Base-by-base conservation (phyloP, 2,797 vertebrate species). In the Enteromius fasciolatus region DNA sequence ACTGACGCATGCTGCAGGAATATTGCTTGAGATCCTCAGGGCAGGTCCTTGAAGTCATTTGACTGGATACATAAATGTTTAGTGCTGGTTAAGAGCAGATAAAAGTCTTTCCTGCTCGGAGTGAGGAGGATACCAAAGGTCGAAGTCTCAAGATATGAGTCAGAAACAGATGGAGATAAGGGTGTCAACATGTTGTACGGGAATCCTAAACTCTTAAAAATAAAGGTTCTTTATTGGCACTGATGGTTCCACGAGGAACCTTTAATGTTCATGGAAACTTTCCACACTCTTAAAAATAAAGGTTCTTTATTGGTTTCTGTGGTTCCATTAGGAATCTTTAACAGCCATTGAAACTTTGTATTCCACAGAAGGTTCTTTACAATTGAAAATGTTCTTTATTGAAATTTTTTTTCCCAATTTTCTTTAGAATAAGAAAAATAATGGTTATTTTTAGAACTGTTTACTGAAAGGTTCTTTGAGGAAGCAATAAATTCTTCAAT, bases 1-100 rank as follows among this genome's bases (percentile, higher is more conserved):
- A 20, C 66, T 33, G 67, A 80, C 18, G 67, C 66, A 46, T 28
- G 18, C 66, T 54, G 78, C 50, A 59, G 67, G 67, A 72, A 72
- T 61, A 73, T 25, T 28, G 39, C 54, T 25, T 64, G 48, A 64
- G 36, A 8, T 74, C 81, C 73, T 69, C 50, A 14, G 64, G 81
- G 39, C 81, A 69, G 54, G 10, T 10, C 36, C 74, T 83, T 70
- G 39, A 83, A 77, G 73, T 69, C 39, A 76, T 77, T 48, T 61
- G 50, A 48, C 50, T 76, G 52, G 66, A 83, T 83, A 12, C 50
- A 77, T 77, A 83, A 83, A 83, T 36, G 74, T 83, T 83, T 83
- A 83, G 74, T 69, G 74, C 39, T 69, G 61, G 52, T 83, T 83
- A 83, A 61, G 18, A 33, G 74, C 50, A 68, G 23, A 82, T 76